Percentiles rank a stretch among this genome's conserved stretches.
Conservation (phyloP, 2,113 vertebrate species). For the Petromus typicus region DNA sequence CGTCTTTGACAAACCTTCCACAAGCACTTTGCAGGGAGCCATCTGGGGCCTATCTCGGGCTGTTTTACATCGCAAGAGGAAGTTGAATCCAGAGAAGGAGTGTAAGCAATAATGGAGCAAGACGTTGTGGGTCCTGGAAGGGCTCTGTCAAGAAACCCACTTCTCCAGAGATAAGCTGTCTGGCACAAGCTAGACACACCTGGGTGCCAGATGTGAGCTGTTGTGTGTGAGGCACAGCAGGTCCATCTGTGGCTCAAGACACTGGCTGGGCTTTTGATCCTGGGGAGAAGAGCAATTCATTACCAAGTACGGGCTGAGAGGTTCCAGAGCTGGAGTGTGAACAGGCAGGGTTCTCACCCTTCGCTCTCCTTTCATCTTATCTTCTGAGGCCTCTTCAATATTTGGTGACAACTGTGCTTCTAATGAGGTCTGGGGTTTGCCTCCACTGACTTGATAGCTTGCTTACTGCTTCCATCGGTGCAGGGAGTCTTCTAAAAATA, state of each 20-base stretch:
- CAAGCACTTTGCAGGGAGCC: background rate
- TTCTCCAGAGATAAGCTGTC: background rate
- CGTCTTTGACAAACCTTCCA: background rate
- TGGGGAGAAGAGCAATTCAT: constrained; percentile 43
- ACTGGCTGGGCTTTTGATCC: constrained; percentile 62
- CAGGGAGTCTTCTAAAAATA: background rate
- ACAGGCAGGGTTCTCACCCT: background rate
- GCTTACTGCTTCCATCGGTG: background rate
- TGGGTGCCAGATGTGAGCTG: constrained; percentile 84
- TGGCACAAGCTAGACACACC: constrained; percentile 56
- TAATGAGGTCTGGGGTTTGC: constrained; percentile 15
- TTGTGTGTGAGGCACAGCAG: constrained; percentile 46
- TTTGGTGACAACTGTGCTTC: constrained; percentile 19
- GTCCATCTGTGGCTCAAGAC: constrained; percentile 76
- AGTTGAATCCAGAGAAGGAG: background rate
- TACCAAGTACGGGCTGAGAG: constrained; percentile 66
- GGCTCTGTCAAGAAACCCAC: background rate
- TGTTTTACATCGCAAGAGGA: background rate
- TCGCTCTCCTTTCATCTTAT: constrained; percentile 58
- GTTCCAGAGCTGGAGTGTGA: constrained; percentile 68
- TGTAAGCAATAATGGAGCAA: background rate
- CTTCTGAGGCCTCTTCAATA: background rate
- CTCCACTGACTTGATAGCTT: background rate
- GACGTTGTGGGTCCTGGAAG: background rate
- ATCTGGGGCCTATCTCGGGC: background rate